These are phyloP conservation scores for Zoanthus sociatus DNA, from an alignment of 92 coral and sea anemone genomes.

Conservation along the genomic window DNA sequence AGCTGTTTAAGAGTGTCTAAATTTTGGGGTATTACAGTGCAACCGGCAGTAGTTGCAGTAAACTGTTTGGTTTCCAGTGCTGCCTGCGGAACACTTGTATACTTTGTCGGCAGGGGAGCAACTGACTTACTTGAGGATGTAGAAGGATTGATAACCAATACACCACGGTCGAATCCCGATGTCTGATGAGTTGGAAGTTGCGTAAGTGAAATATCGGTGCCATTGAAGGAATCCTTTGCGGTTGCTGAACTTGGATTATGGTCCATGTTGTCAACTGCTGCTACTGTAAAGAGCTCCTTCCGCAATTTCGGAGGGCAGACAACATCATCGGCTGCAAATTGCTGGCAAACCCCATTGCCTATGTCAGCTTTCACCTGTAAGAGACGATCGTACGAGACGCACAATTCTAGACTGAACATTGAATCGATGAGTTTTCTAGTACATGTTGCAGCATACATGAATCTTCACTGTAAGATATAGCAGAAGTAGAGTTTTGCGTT, in stretches of 20 bases:
- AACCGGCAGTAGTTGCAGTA: too few relatives aligned
- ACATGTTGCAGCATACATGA: conserved; percentile 36
- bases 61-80: too few relatives aligned
- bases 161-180: neutral
- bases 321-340: conserved; percentile 13
- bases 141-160: too few relatives aligned
- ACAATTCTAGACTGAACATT: conserved; percentile 31
- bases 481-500: neutral
- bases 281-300: neutral
- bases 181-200: neutral
- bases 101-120: too few relatives aligned
- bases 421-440: neutral
- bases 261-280: neutral
- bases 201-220: neutral
- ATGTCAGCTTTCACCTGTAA: conserved; percentile 20
- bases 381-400: conserved; percentile 41
- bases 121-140: neutral
- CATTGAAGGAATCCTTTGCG: neutral
- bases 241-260: neutral
- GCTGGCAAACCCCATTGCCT: neutral
- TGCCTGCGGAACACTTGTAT: too few relatives aligned
- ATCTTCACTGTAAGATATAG: conserved; percentile 36
- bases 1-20: too few relatives aligned
- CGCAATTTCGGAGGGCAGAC: neutral
- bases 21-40: too few relatives aligned